Conservation (phyloP, 2,888 invertebrate species). For the Gordius sp. region DNA sequence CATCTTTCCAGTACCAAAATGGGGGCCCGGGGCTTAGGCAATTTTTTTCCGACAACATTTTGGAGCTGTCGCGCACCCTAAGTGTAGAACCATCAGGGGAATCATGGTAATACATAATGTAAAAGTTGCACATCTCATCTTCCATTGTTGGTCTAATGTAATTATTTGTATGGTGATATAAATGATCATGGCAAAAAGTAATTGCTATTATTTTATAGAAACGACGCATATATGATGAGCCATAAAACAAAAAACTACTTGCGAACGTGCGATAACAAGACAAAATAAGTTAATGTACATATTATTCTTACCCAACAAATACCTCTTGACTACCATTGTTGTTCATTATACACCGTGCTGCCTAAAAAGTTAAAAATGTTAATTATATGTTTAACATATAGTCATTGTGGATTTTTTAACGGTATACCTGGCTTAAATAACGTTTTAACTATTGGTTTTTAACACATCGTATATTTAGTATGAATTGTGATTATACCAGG, state of each 20-base stretch:
- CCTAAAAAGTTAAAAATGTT: background rate
- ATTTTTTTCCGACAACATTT: conserved; percentile 4
- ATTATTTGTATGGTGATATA: background rate
- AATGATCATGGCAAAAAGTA: background rate
- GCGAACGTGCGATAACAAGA: too few species aligned
- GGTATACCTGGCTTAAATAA: too few species aligned
- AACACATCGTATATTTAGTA: too few species aligned
- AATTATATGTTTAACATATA: background rate
- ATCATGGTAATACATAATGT: conserved; percentile 7
- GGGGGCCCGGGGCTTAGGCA: conserved; percentile 1
- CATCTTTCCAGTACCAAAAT: background rate
- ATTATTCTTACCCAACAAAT: conserved; percentile 11
- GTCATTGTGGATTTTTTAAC: too few species aligned
- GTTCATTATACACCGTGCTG: background rate
- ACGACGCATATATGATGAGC: too few species aligned
- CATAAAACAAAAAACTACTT: too few species aligned
- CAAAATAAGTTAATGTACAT: too few species aligned
- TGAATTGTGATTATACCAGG: too few species aligned
- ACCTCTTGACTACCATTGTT: background rate
- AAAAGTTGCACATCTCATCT: conserved; percentile 11
- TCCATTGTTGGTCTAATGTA: conserved; percentile 4
- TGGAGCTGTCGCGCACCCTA: too few species aligned
- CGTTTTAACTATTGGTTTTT: too few species aligned
- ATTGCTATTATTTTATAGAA: conserved; percentile 4
- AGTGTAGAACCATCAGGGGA: background rate